Evolutionary conservation across 2,888 invertebrate species (phyloP), one percentile per base, ranked within the genome.

Genomic region (Drosophila colorata): DNA sequence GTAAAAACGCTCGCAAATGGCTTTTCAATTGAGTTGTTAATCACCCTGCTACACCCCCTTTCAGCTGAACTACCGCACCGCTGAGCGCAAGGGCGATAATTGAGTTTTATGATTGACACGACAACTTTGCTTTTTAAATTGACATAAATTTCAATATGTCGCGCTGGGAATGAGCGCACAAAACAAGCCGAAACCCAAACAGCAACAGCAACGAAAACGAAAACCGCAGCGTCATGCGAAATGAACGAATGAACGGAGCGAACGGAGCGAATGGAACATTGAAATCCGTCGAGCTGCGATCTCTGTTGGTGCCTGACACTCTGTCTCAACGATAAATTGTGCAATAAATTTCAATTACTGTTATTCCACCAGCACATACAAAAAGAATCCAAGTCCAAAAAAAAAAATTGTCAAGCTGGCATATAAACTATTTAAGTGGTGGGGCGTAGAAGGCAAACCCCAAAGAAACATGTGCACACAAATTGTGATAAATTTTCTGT

Each of bases 321-420:
- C 84, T 83, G 87, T 88, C 88, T 82, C 78, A 86, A 79, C 87
- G 81, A 88, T 89, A 91, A 90, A 90, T 90, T 89, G 88, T 91
- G 91, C 90, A 91, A 91, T 91, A 91, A 91, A 91, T 91, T 91
- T 91, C 91, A 91, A 91, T 91, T 90, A 90, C 86, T 85, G 88
- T 83, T 87, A 90, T 87, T 86, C 77, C 66, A 72, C 78, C 64
- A 72, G 78, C 81, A 66, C 69, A 70, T 64, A 52, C 28, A 51
- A 25, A 37, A 46, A 46, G 23, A 51, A 33, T 11, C 38, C 6
- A 35, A 63, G 58, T 57, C 56, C 43, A 56, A 51, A 4, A 44
- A 0, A 6, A 16, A 28, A 31, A n/a, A 52, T 53, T 57, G 73
- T 61, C 68, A 55, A 49, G 55, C 51, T 65, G 33, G 35, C 44